Conservation (phyloP, 2,888 invertebrate species). For the Polyploca ridens region DNA sequence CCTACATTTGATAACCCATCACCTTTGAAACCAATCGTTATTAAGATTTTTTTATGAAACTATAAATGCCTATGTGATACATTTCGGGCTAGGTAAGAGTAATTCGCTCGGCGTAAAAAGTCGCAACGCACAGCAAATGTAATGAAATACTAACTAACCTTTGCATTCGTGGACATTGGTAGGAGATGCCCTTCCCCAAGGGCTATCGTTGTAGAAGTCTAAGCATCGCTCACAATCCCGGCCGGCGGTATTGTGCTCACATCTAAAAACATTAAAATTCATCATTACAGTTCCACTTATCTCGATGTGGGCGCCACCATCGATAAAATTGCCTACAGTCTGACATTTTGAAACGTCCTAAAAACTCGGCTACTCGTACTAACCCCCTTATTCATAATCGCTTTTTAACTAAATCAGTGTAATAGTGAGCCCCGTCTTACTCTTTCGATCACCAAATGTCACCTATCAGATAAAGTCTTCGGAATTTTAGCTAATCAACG, state of each 20-base stretch:
- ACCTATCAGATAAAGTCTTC: too few species aligned
- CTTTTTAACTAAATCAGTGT: too few species aligned
- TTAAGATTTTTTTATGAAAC: not conserved
- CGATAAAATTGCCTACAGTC: too few species aligned
- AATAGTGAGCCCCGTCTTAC: too few species aligned
- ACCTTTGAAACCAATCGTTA: not conserved
- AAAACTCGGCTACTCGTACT: too few species aligned
- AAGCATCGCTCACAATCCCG: constrained; percentile 96
- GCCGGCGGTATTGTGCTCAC: constrained; percentile 98
- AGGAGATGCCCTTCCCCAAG: constrained; percentile 97
- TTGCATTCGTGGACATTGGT: constrained; percentile 96
- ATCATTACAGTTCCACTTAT: not conserved
- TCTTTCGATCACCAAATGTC: too few species aligned
- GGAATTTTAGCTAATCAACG: too few species aligned
- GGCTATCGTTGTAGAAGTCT: constrained; percentile 98
- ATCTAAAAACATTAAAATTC: constrained; percentile 85
- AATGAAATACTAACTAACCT: constrained; percentile 87
- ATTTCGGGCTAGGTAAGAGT: not conserved
- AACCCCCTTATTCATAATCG: too few species aligned
- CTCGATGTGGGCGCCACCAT: too few species aligned
- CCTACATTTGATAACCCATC: constrained; percentile 2
- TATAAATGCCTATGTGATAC: not conserved
- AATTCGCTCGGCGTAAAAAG: constrained; percentile 20
- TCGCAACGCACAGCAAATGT: constrained; percentile 19
- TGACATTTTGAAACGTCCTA: too few species aligned